Evolutionary conservation across 2,888 invertebrate genomes (phyloP).

Genomic region (Oscheius onirici): DNA sequence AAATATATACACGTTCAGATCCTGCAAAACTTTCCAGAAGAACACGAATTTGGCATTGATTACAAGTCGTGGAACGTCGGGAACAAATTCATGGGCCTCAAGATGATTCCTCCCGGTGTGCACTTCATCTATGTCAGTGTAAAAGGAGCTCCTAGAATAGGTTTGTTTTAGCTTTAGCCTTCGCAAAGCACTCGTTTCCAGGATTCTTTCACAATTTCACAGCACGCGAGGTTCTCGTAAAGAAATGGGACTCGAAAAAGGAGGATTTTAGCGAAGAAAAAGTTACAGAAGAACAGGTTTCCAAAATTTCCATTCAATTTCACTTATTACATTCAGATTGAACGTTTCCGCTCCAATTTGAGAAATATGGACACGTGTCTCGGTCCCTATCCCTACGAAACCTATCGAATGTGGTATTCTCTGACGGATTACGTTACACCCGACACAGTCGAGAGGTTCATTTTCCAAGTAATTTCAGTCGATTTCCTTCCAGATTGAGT

Average conservation of each 20-base stretch:
- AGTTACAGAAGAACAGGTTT: constrained; percentile 47
- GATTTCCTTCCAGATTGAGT: constrained; percentile 72
- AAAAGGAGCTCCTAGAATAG: constrained; percentile 55
- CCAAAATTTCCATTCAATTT: neutral
- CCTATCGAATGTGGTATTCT: constrained; percentile 83
- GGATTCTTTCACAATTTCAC: constrained; percentile 88
- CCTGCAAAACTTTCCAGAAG: constrained; percentile 85
- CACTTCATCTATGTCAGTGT: constrained; percentile 83
- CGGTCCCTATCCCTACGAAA: constrained; percentile 90
- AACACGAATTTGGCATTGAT: constrained; percentile 96
- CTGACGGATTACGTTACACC: constrained; percentile 52
- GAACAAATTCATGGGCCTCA: constrained; percentile 90
- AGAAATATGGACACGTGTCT: constrained; percentile 82
- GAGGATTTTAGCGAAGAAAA: constrained; percentile 77
- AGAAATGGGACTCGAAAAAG: constrained; percentile 83
- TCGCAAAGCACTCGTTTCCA: neutral
- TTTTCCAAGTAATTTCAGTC: neutral
- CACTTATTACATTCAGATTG: constrained; percentile 34
- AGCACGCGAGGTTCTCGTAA: constrained; percentile 84
- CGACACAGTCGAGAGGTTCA: constrained; percentile 38
- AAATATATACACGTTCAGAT: constrained; percentile 75
- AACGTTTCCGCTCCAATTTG: constrained; percentile 75
- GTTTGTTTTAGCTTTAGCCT: constrained; percentile 24
- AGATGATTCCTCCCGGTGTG: constrained; percentile 97
- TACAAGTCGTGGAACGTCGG: constrained; percentile 88